These are phyloP conservation scores for Tethea ocularis DNA, from an alignment of 2,888 invertebrate genomes.

Conservation along the genomic window DNA sequence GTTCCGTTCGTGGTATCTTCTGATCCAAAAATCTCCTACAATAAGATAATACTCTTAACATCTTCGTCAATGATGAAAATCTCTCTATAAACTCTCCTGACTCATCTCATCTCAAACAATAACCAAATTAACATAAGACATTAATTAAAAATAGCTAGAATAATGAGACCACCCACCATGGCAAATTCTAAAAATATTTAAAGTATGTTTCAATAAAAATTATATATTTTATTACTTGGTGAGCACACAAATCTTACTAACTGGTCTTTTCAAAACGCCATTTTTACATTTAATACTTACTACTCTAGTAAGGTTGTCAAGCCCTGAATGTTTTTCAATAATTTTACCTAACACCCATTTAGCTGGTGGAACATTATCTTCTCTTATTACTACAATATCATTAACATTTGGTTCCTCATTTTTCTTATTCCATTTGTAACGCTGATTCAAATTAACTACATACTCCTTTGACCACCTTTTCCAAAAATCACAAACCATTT, in stretches of 20 bases:
- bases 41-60: slow-evolving; percentile 18
- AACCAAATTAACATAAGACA: too few relatives aligned
- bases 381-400: slow-evolving; percentile 25
- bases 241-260: too few relatives aligned
- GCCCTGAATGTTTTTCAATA: slow-evolving; percentile 13
- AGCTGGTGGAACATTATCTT: slow-evolving; percentile 23
- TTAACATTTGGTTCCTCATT: slow-evolving; percentile 18
- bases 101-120: too few relatives aligned
- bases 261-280: too few relatives aligned
- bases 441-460: slow-evolving; percentile 19
- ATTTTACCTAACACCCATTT: slow-evolving; percentile 24
- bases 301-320: slow-evolving; percentile 18
- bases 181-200: too few relatives aligned
- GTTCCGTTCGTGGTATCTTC: too few relatives aligned
- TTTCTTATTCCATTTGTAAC: slow-evolving; percentile 24
- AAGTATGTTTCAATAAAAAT: too few relatives aligned
- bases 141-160: too few relatives aligned
- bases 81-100: too few relatives aligned
- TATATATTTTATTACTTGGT: too few relatives aligned
- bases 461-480: slow-evolving; percentile 32
- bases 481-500: slow-evolving; percentile 31
- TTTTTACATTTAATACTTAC: slow-evolving; percentile 20
- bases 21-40: slow-evolving; percentile 14
- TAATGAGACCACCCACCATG: too few relatives aligned
- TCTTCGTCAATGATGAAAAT: slow-evolving; percentile 15